Percentiles rank a stretch among this genome's conserved stretches.
phyloP scores from a whole-genome alignment of 2,888 invertebrate genomes.

The Neria commutata region DNA sequence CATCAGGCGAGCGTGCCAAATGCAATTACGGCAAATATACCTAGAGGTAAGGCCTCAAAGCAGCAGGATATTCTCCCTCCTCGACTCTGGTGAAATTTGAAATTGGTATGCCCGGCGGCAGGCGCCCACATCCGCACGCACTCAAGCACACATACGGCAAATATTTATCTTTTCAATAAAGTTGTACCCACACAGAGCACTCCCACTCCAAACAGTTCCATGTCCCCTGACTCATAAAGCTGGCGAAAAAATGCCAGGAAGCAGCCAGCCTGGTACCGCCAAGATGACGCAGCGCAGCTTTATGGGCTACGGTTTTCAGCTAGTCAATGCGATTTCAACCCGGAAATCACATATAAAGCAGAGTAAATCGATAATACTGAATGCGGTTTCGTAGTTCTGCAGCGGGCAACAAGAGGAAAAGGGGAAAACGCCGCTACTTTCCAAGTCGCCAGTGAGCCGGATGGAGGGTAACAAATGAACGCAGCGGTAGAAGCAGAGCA shows the following conservation, averaged over 20 bases:
- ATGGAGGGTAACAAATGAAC: background rate
- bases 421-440: too few relatives aligned
- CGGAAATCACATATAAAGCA: conserved; percentile 38
- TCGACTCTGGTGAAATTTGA: background rate
- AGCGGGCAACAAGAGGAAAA: too few relatives aligned
- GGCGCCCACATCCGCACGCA: background rate
- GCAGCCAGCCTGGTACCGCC: too few relatives aligned
- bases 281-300: too few relatives aligned
- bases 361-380: conserved; percentile 42
- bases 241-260: too few relatives aligned
- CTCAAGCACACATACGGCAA: background rate
- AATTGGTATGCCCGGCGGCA: background rate
- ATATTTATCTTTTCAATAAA: conserved; percentile 2
- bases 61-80: too few relatives aligned
- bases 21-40: background rate
- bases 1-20: background rate
- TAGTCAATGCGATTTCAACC: conserved; percentile 50
- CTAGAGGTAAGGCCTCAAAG: background rate
- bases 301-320: too few relatives aligned
- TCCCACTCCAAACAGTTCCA: background rate
- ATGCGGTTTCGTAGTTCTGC: conserved; percentile 1
- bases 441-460: background rate
- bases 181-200: background rate
- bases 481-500: background rate
- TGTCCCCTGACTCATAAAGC: too few relatives aligned